phyloP scores from a whole-genome alignment of 2,888 invertebrate genomes.

The Leptopilina myrica region DNA sequence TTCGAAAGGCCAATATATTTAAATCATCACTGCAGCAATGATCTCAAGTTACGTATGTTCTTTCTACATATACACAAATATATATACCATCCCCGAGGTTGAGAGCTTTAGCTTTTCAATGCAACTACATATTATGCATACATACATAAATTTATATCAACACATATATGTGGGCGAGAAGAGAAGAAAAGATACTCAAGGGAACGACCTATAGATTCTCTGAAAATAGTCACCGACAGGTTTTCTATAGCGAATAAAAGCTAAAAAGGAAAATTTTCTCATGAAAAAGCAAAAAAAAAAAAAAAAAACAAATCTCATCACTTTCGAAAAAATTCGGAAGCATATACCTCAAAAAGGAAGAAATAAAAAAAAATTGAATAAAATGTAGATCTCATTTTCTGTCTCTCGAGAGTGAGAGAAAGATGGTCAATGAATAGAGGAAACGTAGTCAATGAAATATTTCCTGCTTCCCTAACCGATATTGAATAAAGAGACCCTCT shows the following conservation, averaged over 20 bases:
- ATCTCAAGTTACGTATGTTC: not conserved
- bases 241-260: not conserved
- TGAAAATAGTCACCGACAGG: conserved; percentile 19
- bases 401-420: too few species aligned
- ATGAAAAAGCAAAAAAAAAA: not conserved
- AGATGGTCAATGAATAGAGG: conserved; percentile 13
- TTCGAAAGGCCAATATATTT: not conserved
- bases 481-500: not conserved
- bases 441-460: conserved; percentile 20
- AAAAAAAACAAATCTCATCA: not conserved
- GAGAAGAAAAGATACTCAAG: conserved; percentile 34
- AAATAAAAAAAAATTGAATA: not conserved
- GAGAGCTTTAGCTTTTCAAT: conserved; percentile 18
- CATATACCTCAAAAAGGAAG: conserved; percentile 13
- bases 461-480: conserved; percentile 1
- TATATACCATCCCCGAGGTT: not conserved
- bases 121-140: conserved; percentile 10
- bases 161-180: conserved; percentile 1
- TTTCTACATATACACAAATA: not conserved
- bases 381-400: conserved; percentile 20
- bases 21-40: not conserved
- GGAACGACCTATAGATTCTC: conserved; percentile 21
- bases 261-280: not conserved
- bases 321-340: conserved; percentile 42
- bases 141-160: not conserved